A percentile compares a stretch with the other conserved stretches of the same genome.
Evolutionary conservation across 2,113 vertebrate species (phyloP).

Genomic region (Manacus vitellinus): DNA sequence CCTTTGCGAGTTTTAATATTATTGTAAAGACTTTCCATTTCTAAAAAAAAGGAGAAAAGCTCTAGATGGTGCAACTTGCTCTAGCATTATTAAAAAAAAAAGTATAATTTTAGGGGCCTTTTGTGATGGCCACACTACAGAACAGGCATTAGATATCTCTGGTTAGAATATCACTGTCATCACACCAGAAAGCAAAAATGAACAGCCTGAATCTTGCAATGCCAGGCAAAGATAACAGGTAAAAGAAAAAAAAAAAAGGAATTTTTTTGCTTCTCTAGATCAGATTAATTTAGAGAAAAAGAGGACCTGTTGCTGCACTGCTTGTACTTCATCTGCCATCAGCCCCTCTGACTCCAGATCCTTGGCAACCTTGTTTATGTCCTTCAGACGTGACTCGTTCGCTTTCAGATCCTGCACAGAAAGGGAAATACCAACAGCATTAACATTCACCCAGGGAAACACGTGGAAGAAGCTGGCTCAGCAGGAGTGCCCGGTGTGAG

Average conservation of each 20-base stretch:
- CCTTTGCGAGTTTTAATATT: background rate
- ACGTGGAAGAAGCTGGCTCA: rapidly evolving
- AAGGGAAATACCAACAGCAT: background rate
- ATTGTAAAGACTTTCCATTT: background rate
- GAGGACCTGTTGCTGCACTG: slow-evolving; percentile 88
- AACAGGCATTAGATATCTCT: background rate
- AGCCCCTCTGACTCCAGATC: slow-evolving; percentile 96
- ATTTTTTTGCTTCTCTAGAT: background rate
- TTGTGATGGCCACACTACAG: background rate
- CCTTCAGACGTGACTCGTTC: slow-evolving; percentile 95
- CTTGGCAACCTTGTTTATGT: slow-evolving; percentile 96
- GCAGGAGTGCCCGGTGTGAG: background rate
- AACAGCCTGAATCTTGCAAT: background rate
- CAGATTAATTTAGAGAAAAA: background rate
- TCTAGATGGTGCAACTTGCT: background rate
- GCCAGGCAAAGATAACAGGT: background rate
- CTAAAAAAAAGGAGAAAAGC: background rate
- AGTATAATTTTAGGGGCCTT: background rate
- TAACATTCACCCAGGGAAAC: background rate
- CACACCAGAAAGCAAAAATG: background rate
- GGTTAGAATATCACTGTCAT: background rate
- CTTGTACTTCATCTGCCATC: slow-evolving; percentile 93
- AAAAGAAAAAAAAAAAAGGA: background rate
- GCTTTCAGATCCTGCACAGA: slow-evolving; percentile 90
- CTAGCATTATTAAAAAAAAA: background rate